Conservation (phyloP, 2,797 vertebrate species). For the Phoebastria nigripes region DNA sequence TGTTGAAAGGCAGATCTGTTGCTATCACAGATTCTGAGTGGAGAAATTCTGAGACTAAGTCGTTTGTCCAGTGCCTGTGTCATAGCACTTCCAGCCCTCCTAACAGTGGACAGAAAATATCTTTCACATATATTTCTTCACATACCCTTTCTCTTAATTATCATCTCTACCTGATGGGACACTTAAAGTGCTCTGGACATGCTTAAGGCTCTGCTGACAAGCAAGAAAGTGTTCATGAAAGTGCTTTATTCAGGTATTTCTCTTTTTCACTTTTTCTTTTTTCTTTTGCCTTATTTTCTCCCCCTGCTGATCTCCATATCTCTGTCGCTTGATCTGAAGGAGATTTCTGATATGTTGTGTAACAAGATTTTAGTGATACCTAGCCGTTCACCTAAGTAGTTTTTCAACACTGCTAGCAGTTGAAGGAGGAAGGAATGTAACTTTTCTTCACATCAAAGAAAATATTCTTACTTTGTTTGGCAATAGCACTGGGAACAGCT, state of each 20-base stretch:
- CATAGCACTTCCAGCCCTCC: neutral
- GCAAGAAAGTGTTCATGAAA: neutral
- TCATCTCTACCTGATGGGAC: neutral
- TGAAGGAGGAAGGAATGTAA: neutral
- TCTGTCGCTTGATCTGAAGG: neutral
- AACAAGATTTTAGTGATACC: neutral
- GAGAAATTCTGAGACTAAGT: neutral
- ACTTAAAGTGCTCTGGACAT: neutral
- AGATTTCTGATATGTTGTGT: neutral
- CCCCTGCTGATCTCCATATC: neutral
- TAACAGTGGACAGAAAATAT: neutral
- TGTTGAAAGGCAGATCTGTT: neutral
- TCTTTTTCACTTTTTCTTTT: neutral
- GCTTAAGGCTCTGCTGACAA: neutral
- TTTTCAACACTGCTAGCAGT: neutral
- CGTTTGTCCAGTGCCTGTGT: neutral
- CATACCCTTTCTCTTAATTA: neutral
- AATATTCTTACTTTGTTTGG: conserved; percentile 9
- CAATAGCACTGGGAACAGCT: neutral
- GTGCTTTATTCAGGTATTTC: neutral
- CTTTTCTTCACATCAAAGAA: conserved; percentile 5
- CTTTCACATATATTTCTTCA: neutral
- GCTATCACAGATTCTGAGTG: neutral
- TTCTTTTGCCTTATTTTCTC: neutral
- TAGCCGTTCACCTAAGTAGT: neutral